Evolutionary conservation across 2,888 invertebrate genomes (phyloP).

Genomic region (Incurvaria masculella): DNA sequence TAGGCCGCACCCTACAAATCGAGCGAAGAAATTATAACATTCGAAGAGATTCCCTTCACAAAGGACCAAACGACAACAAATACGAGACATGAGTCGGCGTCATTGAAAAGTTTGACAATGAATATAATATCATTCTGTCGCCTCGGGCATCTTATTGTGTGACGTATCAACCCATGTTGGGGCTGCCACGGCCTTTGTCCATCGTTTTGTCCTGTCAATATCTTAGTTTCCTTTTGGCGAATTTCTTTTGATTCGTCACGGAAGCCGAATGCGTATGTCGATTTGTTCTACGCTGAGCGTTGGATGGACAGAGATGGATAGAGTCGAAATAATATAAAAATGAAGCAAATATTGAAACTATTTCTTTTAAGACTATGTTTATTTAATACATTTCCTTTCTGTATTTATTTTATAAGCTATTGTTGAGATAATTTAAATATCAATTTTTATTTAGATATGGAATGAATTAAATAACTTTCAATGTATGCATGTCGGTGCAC

Average conservation of each 20-base stretch:
- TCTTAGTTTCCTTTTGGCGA: slow-evolving; percentile 23
- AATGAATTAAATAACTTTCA: no score
- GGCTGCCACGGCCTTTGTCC: slow-evolving; percentile 21
- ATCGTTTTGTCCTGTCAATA: slow-evolving; percentile 18
- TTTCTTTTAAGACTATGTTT: no score
- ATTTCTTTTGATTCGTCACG: slow-evolving; percentile 13
- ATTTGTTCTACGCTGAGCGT: slow-evolving; percentile 4
- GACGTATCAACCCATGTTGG: slow-evolving; percentile 23
- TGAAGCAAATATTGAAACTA: no score
- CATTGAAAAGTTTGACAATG: no score
- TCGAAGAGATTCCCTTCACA: no score
- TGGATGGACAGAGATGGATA: background rate
- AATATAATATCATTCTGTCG: slow-evolving; percentile 1
- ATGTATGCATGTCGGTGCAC: no score
- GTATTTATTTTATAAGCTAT: no score
- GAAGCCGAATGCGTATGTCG: slow-evolving; percentile 18
- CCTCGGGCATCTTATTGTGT: slow-evolving; percentile 19
- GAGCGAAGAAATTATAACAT: no score
- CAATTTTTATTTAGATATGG: no score
- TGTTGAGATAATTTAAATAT: no score
- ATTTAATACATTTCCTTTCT: no score
- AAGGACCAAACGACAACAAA: slow-evolving; percentile 38
- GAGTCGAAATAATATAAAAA: background rate
- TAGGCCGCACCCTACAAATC: no score
- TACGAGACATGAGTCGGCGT: slow-evolving; percentile 18